Evolutionary conservation across 1,140 invertebrate genomes (phyloP).

Genomic region (Radopholus similis): DNA sequence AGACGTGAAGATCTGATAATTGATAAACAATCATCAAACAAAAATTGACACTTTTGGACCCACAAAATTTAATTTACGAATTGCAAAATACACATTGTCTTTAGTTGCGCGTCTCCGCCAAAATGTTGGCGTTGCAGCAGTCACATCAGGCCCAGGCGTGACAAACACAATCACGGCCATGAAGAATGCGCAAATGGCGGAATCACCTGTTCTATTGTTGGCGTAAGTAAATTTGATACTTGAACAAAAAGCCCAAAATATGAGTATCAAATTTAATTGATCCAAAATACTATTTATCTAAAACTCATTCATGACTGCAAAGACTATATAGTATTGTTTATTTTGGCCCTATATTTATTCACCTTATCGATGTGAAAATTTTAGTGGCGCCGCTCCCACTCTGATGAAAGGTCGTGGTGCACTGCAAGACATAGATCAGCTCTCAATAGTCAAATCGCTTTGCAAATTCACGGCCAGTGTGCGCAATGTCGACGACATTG

Average conservation of each 20-base stretch:
- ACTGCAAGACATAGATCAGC: constrained; percentile 69
- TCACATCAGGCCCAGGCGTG: constrained; percentile 69
- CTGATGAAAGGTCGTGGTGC: constrained; percentile 66
- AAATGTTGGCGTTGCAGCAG: constrained; percentile 69
- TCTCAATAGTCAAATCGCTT: constrained; percentile 68
- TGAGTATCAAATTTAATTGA: too few species aligned
- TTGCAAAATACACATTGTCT: neutral
- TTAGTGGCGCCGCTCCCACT: constrained; percentile 61
- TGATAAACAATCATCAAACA: neutral
- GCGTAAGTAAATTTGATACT: constrained; percentile 49
- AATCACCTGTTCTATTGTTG: constrained; percentile 68
- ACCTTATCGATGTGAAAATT: too few species aligned
- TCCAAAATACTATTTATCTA: too few species aligned
- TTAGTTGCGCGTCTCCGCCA: constrained; percentile 67
- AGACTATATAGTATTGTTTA: too few species aligned
- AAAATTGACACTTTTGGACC: too few species aligned
- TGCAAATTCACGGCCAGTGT: constrained; percentile 67
- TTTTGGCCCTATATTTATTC: too few species aligned
- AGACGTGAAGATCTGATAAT: neutral
- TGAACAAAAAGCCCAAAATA: too few species aligned
- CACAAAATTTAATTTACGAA: too few species aligned
- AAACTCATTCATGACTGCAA: too few species aligned
- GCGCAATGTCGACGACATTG: constrained; percentile 65
- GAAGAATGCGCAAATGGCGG: constrained; percentile 73
- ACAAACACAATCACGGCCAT: constrained; percentile 71